Conservation (phyloP, 1,140 invertebrate species). For the Octopus sinensis region DNA sequence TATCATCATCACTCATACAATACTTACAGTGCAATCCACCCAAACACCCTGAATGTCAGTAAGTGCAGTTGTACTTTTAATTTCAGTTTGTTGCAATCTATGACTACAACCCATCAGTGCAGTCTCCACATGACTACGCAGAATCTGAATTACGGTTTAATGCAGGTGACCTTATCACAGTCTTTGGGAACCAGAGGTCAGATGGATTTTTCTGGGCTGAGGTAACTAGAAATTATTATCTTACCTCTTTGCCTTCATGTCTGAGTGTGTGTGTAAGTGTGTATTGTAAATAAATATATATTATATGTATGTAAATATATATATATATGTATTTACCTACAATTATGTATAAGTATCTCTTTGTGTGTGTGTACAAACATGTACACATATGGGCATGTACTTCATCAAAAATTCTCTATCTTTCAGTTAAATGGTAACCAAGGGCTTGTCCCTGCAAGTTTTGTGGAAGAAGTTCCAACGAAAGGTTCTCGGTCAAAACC, state of each 20-base stretch:
- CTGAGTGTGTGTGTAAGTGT: too few species aligned
- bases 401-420: too few species aligned
- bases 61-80: background rate
- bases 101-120: slow-evolving; percentile 47
- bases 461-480: slow-evolving; percentile 1
- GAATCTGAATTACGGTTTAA: slow-evolving; percentile 45
- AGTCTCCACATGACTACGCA: slow-evolving; percentile 44
- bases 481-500: background rate
- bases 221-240: slow-evolving; percentile 26
- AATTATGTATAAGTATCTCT: background rate
- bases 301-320: too few species aligned
- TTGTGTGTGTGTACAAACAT: background rate
- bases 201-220: slow-evolving; percentile 52
- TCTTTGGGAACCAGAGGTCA: slow-evolving; percentile 44
- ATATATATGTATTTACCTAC: background rate
- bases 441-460: slow-evolving; percentile 6
- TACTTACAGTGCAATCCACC: too few species aligned
- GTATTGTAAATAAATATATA: too few species aligned
- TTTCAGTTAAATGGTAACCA: background rate
- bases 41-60: too few species aligned
- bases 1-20: background rate
- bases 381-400: background rate
- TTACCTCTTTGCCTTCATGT: too few species aligned
- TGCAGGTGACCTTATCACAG: slow-evolving; percentile 45
- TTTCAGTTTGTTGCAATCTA: slow-evolving; percentile 51